Evolutionary conservation across 2,888 invertebrate species (phyloP).

Genomic region (Chirona hameri): DNA sequence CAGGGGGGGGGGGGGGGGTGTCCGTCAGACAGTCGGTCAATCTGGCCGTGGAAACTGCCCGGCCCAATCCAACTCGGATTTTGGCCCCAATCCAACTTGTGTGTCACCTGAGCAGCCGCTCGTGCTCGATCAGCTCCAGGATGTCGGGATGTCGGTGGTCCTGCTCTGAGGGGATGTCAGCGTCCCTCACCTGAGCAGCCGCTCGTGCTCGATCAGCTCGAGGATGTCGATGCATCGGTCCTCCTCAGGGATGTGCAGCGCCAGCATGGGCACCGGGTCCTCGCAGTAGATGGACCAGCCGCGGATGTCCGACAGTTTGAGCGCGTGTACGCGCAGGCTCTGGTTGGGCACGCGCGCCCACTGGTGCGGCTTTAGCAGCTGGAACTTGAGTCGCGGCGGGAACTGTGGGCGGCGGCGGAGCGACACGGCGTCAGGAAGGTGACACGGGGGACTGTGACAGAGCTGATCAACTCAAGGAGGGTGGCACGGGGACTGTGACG

Average conservation of each 20-base stretch:
- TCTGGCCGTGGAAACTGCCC: no score
- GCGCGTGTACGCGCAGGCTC: constrained; percentile 86
- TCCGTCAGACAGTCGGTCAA: not conserved
- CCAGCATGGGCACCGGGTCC: constrained; percentile 94
- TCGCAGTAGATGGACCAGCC: constrained; percentile 99
- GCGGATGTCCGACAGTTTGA: constrained; percentile 92
- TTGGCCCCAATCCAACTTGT: no score
- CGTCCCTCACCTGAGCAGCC: constrained; percentile 61
- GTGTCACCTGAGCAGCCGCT: no score
- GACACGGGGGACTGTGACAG: no score
- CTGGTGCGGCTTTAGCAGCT: constrained; percentile 86
- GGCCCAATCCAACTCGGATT: no score
- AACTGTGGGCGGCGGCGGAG: no score
- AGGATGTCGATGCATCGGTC: constrained; percentile 95
- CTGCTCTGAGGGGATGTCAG: no score
- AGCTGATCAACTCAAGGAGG: no score
- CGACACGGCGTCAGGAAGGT: no score
- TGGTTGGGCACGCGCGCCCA: constrained; percentile 98
- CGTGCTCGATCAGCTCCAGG: no score
- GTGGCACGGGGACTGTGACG: no score
- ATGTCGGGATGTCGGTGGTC: no score
- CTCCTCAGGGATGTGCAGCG: constrained; percentile 96
- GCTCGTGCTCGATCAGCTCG: constrained; percentile 95
- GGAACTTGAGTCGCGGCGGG: constrained; percentile 85
- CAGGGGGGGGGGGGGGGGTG: not conserved